phyloP scores from a whole-genome alignment of 2,888 invertebrate genomes.

The Melieria omissa region DNA sequence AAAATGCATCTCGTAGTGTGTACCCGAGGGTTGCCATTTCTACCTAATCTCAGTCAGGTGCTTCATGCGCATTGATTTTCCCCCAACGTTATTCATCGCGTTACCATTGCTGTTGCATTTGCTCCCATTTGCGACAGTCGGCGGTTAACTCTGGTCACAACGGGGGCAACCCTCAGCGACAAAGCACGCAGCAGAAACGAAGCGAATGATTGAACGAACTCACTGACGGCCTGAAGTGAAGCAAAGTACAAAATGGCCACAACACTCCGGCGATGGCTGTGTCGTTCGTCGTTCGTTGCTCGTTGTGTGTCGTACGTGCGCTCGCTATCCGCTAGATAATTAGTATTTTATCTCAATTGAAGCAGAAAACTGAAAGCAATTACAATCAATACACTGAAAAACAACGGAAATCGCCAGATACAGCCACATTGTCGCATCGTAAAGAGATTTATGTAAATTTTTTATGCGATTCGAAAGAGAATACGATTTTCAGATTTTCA shows the following conservation, averaged over 20 bases:
- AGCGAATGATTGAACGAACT: constrained; percentile 30
- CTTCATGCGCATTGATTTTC: too few relatives aligned
- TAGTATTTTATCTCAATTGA: constrained; percentile 37
- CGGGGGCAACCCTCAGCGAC: constrained; percentile 13
- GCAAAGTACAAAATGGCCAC: constrained; percentile 54
- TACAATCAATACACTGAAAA: constrained; percentile 7
- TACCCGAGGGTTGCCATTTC: too few relatives aligned
- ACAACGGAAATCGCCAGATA: constrained; percentile 17
- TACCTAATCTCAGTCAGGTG: too few relatives aligned
- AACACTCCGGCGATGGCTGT: constrained; percentile 51
- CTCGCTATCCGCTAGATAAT: constrained; percentile 44
- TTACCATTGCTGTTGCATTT: constrained; percentile 19
- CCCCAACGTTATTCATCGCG: background rate
- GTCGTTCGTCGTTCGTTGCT: constrained; percentile 54
- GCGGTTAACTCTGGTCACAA: background rate
- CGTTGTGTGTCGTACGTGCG: constrained; percentile 51
- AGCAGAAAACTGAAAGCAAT: constrained; percentile 13
- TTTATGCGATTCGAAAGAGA: constrained; percentile 28
- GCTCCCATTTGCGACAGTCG: constrained; percentile 16
- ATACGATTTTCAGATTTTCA: constrained; percentile 36
- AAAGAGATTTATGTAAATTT: constrained; percentile 12
- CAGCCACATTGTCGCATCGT: constrained; percentile 3
- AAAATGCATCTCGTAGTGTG: too few relatives aligned
- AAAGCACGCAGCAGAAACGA: constrained; percentile 28
- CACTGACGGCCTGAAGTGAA: constrained; percentile 32